Conservation (phyloP, 2,113 vertebrate genomes). For the Gnathonemus longibarbis region DNA sequence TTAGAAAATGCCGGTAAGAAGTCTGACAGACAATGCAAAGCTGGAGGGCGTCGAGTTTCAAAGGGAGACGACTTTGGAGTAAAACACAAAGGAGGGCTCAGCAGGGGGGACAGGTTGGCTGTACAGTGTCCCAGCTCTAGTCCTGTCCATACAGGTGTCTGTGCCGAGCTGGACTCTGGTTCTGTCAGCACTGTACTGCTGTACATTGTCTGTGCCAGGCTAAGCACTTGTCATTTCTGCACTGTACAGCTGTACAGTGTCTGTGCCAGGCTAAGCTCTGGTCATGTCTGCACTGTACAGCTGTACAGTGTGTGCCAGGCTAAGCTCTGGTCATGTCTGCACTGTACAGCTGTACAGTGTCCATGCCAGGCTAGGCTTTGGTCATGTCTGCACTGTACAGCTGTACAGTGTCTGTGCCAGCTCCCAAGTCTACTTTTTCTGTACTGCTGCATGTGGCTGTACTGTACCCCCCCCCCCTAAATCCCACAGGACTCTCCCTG, state of each 20-base stretch:
- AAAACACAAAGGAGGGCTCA: conserved; percentile 36
- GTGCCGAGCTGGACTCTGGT: not conserved
- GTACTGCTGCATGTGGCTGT: not conserved
- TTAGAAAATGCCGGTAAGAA: not conserved
- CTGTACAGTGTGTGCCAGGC: not conserved
- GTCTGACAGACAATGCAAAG: conserved; percentile 15
- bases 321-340: not conserved
- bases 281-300: not conserved
- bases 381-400: not conserved
- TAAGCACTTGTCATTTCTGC: not conserved
- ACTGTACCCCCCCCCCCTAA: not conserved
- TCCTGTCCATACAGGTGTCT: not conserved
- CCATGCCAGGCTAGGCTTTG: not conserved
- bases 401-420: not conserved
- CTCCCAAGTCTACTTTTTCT: not conserved
- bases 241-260: not conserved
- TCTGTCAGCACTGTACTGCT: not conserved
- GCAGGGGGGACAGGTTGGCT: not conserved
- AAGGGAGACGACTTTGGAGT: conserved; percentile 39
- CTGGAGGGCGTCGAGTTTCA: conserved; percentile 40
- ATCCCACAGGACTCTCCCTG: not conserved
- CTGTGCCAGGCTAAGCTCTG: not conserved
- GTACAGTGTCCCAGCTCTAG: not conserved
- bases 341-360: not conserved
- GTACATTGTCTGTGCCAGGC: too few relatives aligned